Evolutionary conservation across 2,113 vertebrate genomes (phyloP).

Genomic region (Lepus americanus): DNA sequence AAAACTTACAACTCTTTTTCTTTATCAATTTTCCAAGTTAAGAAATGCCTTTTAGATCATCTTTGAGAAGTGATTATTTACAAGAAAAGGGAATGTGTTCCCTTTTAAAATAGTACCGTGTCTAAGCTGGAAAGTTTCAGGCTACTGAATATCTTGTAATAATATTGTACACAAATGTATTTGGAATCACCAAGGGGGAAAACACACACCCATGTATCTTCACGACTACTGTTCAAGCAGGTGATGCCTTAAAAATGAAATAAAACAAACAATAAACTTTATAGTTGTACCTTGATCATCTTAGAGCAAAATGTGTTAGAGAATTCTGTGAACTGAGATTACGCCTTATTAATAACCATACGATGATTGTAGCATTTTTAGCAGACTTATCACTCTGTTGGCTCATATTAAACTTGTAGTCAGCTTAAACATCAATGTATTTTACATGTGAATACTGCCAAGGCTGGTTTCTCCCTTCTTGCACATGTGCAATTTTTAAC

Average conservation of each 20-base stretch:
- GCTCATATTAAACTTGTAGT: not conserved
- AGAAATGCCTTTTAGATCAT: not conserved
- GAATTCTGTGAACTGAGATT: not conserved
- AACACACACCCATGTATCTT: not conserved
- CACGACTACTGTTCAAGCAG: not conserved
- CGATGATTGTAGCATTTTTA: not conserved
- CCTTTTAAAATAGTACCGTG: not conserved
- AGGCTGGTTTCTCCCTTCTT: not conserved
- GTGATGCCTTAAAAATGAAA: constrained; percentile 13
- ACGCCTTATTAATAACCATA: not conserved
- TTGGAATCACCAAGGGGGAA: not conserved
- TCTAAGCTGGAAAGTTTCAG: not conserved
- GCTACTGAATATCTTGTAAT: not conserved
- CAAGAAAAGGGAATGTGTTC: not conserved
- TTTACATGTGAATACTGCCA: not conserved
- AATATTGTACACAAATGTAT: not conserved
- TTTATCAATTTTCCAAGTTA: not conserved
- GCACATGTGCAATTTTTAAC: not conserved
- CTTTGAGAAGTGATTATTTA: not conserved
- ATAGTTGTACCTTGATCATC: not conserved
- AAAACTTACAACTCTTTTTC: not conserved
- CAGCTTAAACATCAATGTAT: not conserved
- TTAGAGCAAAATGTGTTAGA: not conserved
- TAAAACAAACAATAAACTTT: not conserved
- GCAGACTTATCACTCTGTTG: not conserved